These are phyloP conservation scores for Harpalus rubripes DNA, from an alignment of 2,888 invertebrate species.

Conservation along the genomic window DNA sequence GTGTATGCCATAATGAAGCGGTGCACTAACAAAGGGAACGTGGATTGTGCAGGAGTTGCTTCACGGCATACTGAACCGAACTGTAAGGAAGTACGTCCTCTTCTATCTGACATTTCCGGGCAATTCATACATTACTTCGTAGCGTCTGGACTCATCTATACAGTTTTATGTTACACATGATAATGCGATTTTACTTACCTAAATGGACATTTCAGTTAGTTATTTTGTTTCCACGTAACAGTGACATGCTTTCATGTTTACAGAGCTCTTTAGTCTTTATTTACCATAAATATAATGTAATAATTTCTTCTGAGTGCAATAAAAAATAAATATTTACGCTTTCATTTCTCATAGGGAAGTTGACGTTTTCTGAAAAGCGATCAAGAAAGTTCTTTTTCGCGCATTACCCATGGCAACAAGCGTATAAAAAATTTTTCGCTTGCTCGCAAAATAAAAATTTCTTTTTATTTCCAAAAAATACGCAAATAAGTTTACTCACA, in stretches of 20 bases:
- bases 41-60: constrained; percentile 5
- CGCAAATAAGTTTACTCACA: too few relatives aligned
- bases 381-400: too few relatives aligned
- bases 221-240: neutral
- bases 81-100: constrained; percentile 38
- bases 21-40: neutral
- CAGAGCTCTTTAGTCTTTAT: too few relatives aligned
- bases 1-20: constrained; percentile 1
- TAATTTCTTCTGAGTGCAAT: too few relatives aligned
- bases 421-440: too few relatives aligned
- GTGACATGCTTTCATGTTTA: neutral
- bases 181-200: constrained; percentile 30
- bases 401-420: too few relatives aligned
- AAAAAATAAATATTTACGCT: too few relatives aligned
- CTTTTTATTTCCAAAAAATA: too few relatives aligned
- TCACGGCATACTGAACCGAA: constrained; percentile 35
- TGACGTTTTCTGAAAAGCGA: too few relatives aligned
- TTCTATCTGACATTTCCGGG: constrained; percentile 57
- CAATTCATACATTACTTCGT: constrained; percentile 60
- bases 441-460: too few relatives aligned
- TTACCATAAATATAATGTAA: too few relatives aligned
- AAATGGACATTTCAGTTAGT: constrained; percentile 1
- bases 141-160: constrained; percentile 28
- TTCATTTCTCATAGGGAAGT: too few relatives aligned
- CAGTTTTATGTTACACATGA: constrained; percentile 28